phyloP scores from a whole-genome alignment of 2,797 vertebrate species.

The Morus bassanus region DNA sequence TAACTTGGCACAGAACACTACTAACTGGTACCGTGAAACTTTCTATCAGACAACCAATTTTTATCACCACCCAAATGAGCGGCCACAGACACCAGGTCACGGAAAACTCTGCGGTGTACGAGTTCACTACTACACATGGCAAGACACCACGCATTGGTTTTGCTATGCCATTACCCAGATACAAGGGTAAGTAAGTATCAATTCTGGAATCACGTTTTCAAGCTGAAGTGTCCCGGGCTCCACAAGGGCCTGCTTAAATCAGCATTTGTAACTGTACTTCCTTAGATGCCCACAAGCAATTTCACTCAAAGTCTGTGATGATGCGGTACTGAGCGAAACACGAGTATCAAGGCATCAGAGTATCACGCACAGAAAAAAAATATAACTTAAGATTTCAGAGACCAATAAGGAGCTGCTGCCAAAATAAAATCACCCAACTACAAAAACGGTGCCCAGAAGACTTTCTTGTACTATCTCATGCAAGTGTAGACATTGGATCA shows the following conservation, averaged over 20 bases:
- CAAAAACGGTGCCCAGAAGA: background rate
- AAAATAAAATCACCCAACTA: background rate
- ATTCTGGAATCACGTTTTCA: accelerated
- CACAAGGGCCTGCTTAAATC: background rate
- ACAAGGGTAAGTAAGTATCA: background rate
- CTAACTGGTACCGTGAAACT: background rate
- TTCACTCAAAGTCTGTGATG: background rate
- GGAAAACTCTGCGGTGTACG: accelerated
- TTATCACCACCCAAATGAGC: background rate
- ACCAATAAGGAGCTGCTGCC: background rate
- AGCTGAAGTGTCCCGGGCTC: accelerated
- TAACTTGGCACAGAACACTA: background rate
- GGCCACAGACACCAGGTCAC: background rate
- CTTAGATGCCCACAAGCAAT: background rate
- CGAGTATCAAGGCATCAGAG: background rate
- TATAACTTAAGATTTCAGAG: background rate
- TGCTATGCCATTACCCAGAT: background rate
- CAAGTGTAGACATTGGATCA: accelerated
- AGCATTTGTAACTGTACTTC: background rate
- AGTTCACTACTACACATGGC: accelerated
- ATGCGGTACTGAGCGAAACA: background rate
- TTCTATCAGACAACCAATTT: accelerated
- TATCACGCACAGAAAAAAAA: accelerated
- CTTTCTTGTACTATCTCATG: no score
- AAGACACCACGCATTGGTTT: accelerated